phyloP scores from a whole-genome alignment of 2,797 vertebrate species.

The Gymnoscopelus microlampas region DNA sequence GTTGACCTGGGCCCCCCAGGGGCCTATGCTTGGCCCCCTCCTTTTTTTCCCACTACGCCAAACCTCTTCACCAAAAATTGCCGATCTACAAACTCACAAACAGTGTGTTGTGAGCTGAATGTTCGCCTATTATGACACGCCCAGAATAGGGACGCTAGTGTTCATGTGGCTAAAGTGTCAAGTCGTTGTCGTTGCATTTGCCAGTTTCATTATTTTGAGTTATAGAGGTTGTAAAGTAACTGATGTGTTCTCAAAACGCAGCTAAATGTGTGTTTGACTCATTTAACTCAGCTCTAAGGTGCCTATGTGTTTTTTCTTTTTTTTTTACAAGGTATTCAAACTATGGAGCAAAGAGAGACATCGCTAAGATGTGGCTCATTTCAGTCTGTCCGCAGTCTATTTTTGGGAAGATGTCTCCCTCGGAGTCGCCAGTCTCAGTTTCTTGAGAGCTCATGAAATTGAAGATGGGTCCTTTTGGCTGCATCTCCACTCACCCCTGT shows the following conservation, averaged over 20 bases:
- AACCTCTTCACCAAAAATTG: too few species aligned
- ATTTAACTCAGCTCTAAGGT: neutral
- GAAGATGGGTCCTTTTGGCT: conserved; percentile 30
- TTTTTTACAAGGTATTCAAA: neutral
- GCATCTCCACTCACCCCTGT: conserved; percentile 15
- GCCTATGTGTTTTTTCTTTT: too few species aligned
- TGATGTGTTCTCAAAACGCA: conserved; percentile 33
- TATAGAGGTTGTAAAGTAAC: conserved; percentile 54
- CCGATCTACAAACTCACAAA: too few species aligned
- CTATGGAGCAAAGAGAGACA: conserved; percentile 13
- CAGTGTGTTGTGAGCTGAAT: too few species aligned
- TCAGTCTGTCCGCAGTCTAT: conserved; percentile 27
- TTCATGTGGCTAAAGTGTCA: too few species aligned
- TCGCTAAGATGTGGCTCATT: conserved; percentile 23
- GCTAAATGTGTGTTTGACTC: conserved; percentile 16
- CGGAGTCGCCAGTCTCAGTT: conserved; percentile 14
- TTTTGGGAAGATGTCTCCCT: conserved; percentile 28
- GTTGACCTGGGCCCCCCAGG: too few species aligned
- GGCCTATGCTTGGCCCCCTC: too few species aligned
- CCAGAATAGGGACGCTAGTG: too few species aligned
- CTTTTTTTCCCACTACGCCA: too few species aligned
- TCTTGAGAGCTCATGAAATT: conserved; percentile 24
- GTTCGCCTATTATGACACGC: too few species aligned
- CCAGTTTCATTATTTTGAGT: conserved; percentile 44
- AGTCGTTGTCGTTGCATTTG: conserved; percentile 39